Evolutionary conservation across 2,888 invertebrate species (phyloP).

Genomic region (Pardosa pseudoannulata): DNA sequence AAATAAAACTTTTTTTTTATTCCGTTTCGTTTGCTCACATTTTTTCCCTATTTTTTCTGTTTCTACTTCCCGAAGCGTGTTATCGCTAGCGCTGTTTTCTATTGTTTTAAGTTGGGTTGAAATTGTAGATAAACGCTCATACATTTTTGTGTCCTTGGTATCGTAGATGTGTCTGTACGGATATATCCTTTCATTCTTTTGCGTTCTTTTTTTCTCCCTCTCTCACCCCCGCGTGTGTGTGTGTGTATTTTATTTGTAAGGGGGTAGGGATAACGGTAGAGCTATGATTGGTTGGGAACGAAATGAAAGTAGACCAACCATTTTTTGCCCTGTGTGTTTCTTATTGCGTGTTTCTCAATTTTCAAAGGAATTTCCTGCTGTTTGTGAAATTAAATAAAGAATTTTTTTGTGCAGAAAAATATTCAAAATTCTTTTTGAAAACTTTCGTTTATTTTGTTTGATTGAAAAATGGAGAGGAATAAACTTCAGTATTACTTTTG

Average conservation of each 20-base stretch:
- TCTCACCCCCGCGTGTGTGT: too few relatives aligned
- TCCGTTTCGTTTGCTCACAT: neutral
- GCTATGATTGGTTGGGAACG: conserved; percentile 46
- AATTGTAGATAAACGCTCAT: conserved; percentile 64
- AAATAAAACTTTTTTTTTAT: conserved; percentile 37
- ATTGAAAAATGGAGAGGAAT: too few relatives aligned
- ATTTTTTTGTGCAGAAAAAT: neutral
- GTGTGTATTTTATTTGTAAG: neutral
- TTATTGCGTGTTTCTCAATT: neutral
- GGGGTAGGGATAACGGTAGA: conserved; percentile 9
- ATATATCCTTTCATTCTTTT: conserved; percentile 42
- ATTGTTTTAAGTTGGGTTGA: conserved; percentile 63
- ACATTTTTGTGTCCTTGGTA: conserved; percentile 49
- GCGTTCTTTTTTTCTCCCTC: conserved; percentile 19
- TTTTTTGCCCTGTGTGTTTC: too few relatives aligned
- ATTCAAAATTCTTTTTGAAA: neutral
- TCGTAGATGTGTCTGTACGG: conserved; percentile 20
- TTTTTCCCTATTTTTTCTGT: neutral
- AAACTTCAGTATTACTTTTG: too few relatives aligned
- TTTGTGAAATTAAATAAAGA: neutral
- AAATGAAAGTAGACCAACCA: conserved; percentile 35
- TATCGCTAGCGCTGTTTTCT: conserved; percentile 29
- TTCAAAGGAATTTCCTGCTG: neutral
- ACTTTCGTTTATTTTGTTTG: neutral
- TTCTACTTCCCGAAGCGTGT: neutral